These are phyloP conservation scores for Brachionus calyciflorus DNA, from an alignment of 1,140 invertebrate species.

Conservation along the genomic window DNA sequence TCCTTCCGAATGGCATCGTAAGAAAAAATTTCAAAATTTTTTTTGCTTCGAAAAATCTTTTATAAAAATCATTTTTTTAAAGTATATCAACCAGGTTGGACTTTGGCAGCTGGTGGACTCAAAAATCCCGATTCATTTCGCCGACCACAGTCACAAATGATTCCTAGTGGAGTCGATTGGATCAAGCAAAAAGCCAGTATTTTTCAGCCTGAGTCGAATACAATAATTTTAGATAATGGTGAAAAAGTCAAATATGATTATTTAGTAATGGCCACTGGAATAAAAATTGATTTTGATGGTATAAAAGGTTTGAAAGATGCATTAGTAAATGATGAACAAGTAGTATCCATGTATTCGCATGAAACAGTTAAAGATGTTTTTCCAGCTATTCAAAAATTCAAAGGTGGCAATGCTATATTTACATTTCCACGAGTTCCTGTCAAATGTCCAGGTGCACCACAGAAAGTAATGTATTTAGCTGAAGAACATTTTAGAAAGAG, in stretches of 20 bases:
- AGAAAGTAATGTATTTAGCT: slow-evolving; percentile 89
- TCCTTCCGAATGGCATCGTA: background rate
- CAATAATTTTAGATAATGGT: slow-evolving; percentile 34
- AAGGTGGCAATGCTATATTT: slow-evolving; percentile 80
- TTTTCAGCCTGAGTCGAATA: slow-evolving; percentile 38
- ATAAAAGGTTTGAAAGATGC: slow-evolving; percentile 75
- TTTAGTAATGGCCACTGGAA: slow-evolving; percentile 70
- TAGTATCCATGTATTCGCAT: slow-evolving; percentile 84
- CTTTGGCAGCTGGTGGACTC: slow-evolving; percentile 84
- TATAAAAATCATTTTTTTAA: background rate
- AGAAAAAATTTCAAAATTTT: background rate
- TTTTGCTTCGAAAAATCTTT: slow-evolving; percentile 62
- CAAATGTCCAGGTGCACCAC: slow-evolving; percentile 95
- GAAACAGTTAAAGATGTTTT: slow-evolving; percentile 78
- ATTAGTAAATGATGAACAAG: slow-evolving; percentile 67
- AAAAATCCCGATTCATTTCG: slow-evolving; percentile 69
- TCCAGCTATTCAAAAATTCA: slow-evolving; percentile 69
- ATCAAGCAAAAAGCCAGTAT: slow-evolving; percentile 16
- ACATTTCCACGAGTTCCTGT: slow-evolving; percentile 85
- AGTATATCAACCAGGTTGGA: slow-evolving; percentile 86
- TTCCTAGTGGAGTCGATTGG: slow-evolving; percentile 44
- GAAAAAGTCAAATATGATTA: slow-evolving; percentile 54
- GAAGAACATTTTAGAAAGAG: slow-evolving; percentile 72
- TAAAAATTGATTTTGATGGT: slow-evolving; percentile 56
- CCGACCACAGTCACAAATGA: slow-evolving; percentile 4